Evolutionary conservation across 2,888 invertebrate species (phyloP).

Genomic region (Apodemia zela): DNA sequence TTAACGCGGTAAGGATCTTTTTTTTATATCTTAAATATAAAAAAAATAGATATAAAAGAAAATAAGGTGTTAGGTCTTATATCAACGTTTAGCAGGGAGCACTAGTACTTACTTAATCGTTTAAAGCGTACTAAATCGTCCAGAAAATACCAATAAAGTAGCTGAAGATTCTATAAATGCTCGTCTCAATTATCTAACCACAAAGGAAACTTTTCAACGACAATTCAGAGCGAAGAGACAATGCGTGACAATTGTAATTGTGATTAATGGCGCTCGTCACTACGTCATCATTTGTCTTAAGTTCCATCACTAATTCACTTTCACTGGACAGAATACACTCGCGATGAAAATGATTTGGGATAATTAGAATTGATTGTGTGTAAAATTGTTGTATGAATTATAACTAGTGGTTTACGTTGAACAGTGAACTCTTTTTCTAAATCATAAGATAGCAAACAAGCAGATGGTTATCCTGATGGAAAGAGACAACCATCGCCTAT

Average conservation of each 20-base stretch:
- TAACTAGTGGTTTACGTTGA: no score
- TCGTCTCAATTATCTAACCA: conserved; percentile 8
- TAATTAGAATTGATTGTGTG: neutral
- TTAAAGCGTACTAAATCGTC: neutral
- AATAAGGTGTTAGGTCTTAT: no score
- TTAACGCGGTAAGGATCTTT: no score
- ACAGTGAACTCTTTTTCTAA: no score
- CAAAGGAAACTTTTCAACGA: conserved; percentile 14
- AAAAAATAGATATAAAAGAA: no score
- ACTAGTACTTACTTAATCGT: no score
- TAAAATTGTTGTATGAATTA: neutral
- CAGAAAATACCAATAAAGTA: conserved; percentile 1
- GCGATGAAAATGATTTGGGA: conserved; percentile 3
- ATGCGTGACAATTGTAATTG: conserved; percentile 52
- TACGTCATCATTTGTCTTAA: conserved; percentile 64
- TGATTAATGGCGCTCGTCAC: conserved; percentile 58
- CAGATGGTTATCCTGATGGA: no score
- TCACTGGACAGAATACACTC: conserved; percentile 6
- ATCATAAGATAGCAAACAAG: no score
- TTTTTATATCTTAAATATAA: no score
- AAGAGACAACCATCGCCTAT: no score
- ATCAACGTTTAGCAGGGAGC: no score
- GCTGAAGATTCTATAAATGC: conserved; percentile 18
- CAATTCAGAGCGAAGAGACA: conserved; percentile 22
- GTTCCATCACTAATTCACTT: conserved; percentile 37